Evolutionary conservation across 2,888 invertebrate species (phyloP).

Genomic region (Callyntrura sp.): DNA sequence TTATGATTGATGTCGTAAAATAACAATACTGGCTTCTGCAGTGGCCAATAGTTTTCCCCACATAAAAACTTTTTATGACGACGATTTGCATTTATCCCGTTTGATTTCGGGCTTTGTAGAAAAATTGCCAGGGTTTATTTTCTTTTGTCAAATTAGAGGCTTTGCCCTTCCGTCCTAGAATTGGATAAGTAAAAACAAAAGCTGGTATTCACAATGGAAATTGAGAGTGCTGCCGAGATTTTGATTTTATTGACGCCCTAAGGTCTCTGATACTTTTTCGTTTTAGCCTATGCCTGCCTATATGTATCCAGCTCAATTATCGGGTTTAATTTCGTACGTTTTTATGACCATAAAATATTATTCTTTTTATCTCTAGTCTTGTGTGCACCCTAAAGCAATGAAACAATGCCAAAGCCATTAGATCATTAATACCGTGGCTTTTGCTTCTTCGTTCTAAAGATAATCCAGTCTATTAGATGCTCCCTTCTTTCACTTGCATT

Average conservation of each 20-base stretch:
- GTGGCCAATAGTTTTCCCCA: neutral
- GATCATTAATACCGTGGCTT: too few species aligned
- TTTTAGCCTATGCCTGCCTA: neutral
- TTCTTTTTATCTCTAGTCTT: neutral
- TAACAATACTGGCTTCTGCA: neutral
- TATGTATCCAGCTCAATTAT: too few species aligned
- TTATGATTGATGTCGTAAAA: slow-evolving; percentile 26
- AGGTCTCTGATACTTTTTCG: neutral
- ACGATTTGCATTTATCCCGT: slow-evolving; percentile 55
- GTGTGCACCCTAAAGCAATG: neutral
- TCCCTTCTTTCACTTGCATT: too few species aligned
- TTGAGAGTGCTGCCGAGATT: too few species aligned
- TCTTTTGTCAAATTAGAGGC: neutral
- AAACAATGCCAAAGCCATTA: neutral
- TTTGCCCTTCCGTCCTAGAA: neutral
- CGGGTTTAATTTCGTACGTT: too few species aligned
- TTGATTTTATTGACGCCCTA: neutral
- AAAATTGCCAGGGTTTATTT: neutral
- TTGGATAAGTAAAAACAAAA: neutral
- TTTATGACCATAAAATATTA: too few species aligned
- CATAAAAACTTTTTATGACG: slow-evolving; percentile 48
- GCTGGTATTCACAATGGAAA: neutral
- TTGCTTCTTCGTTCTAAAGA: neutral
- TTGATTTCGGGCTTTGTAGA: slow-evolving; percentile 24
- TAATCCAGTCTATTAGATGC: neutral